phyloP scores from a whole-genome alignment of 2,113 vertebrate species.

The Ictalurus punctatus region DNA sequence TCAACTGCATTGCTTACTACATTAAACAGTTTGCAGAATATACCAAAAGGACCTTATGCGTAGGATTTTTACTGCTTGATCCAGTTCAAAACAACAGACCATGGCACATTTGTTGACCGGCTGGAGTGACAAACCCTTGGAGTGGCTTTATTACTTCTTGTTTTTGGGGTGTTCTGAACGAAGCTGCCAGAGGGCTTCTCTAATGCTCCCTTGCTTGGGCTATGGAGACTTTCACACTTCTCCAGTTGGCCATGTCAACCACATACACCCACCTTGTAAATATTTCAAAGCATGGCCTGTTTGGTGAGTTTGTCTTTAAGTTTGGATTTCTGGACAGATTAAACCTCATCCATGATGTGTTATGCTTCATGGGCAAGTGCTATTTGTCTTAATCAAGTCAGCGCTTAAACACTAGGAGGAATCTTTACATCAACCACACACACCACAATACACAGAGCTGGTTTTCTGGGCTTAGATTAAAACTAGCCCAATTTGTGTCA shows the following conservation, averaged over 20 bases:
- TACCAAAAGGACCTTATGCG: too few relatives aligned
- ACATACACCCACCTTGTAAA: constrained; percentile 45
- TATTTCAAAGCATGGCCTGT: constrained; percentile 6
- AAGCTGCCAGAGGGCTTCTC: background rate
- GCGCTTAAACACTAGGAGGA: background rate
- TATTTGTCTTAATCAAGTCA: too few relatives aligned
- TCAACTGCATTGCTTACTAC: background rate
- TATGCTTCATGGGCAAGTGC: background rate
- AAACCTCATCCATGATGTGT: background rate
- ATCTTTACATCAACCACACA: background rate
- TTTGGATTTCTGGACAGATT: background rate
- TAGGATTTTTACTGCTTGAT: background rate
- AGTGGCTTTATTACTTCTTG: constrained; percentile 35
- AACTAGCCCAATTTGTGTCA: background rate
- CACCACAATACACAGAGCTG: background rate
- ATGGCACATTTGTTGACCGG: constrained; percentile 26
- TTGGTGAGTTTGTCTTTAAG: background rate
- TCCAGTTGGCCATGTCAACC: constrained; percentile 50
- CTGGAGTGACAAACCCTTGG: constrained; percentile 23
- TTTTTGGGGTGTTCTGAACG: constrained; percentile 22
- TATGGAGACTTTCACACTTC: constrained; percentile 44
- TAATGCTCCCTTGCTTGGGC: constrained; percentile 8
- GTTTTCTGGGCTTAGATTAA: background rate
- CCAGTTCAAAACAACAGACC: constrained; percentile 18
- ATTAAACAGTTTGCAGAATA: background rate